These are phyloP conservation scores for Colaptes auratus DNA, from an alignment of 2,113 vertebrate species.

Conservation along the genomic window DNA sequence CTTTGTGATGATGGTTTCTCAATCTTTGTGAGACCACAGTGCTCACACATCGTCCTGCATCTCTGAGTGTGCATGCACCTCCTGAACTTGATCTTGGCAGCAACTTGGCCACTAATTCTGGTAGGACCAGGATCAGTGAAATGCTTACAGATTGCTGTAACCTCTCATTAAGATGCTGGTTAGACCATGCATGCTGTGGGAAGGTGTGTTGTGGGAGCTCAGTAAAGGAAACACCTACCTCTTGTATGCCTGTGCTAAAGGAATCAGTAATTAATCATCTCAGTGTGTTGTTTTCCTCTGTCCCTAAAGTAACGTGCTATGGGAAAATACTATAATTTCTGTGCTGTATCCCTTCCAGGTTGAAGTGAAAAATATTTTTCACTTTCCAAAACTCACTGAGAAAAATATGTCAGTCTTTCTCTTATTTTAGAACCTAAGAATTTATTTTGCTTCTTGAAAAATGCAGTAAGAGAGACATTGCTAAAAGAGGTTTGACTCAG, in stretches of 20 bases:
- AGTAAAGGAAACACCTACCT: neutral
- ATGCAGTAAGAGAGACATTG: neutral
- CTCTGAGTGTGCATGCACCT: fast-evolving
- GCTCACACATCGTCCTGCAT: neutral
- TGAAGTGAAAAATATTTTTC: neutral
- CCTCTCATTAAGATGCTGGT: neutral
- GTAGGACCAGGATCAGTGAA: neutral
- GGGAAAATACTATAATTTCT: neutral
- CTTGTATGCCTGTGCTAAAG: neutral
- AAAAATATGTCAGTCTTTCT: neutral
- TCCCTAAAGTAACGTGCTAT: neutral
- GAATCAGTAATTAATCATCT: neutral
- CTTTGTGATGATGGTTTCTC: neutral
- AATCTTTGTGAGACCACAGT: neutral
- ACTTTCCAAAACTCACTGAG: neutral
- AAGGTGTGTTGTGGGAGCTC: neutral
- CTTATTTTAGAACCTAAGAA: neutral
- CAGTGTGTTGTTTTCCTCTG: neutral
- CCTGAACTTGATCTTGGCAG: neutral
- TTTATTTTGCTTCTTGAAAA: neutral
- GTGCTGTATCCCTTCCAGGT: neutral
- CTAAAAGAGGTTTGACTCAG: neutral
- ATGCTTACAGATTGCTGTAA: neutral
- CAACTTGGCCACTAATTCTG: neutral
- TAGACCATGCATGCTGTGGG: neutral